Evolutionary conservation across 2,113 vertebrate genomes (phyloP).

Genomic region (Tachycineta bicolor): DNA sequence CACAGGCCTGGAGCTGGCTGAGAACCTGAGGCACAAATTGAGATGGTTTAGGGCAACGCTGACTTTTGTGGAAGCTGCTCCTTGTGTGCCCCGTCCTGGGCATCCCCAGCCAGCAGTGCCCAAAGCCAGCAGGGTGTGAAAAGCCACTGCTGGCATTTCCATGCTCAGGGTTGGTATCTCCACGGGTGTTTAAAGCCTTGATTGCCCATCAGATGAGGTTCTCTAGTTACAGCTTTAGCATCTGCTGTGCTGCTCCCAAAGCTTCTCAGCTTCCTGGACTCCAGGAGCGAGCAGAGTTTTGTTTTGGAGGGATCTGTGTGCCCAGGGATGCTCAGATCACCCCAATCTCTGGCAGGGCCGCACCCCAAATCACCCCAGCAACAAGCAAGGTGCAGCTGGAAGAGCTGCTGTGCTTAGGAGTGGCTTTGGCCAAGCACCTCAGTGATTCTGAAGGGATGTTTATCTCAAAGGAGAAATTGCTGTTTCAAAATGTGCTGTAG

Average conservation of each 20-base stretch:
- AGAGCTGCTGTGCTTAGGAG: neutral
- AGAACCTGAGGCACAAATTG: conserved; percentile 81
- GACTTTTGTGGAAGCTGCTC: neutral
- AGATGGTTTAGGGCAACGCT: neutral
- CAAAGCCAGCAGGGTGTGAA: neutral
- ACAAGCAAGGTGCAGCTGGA: neutral
- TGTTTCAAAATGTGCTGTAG: neutral
- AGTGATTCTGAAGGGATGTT: neutral
- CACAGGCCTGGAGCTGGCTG: conserved; percentile 91
- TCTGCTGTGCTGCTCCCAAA: neutral
- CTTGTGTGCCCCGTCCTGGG: neutral
- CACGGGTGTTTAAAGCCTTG: neutral
- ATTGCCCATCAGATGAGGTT: neutral
- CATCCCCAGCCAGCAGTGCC: neutral
- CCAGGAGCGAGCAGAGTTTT: neutral
- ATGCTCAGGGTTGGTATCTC: neutral
- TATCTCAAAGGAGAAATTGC: neutral
- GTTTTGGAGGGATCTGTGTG: neutral
- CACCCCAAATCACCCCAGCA: neutral
- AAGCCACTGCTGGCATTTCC: neutral
- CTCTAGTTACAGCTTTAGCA: neutral
- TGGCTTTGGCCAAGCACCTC: neutral
- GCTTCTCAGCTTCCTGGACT: neutral
- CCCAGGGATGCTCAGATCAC: neutral
- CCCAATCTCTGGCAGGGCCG: neutral